These are phyloP conservation scores for Myotis findleyi DNA, from an alignment of 2,797 vertebrate genomes.

Conservation along the genomic window DNA sequence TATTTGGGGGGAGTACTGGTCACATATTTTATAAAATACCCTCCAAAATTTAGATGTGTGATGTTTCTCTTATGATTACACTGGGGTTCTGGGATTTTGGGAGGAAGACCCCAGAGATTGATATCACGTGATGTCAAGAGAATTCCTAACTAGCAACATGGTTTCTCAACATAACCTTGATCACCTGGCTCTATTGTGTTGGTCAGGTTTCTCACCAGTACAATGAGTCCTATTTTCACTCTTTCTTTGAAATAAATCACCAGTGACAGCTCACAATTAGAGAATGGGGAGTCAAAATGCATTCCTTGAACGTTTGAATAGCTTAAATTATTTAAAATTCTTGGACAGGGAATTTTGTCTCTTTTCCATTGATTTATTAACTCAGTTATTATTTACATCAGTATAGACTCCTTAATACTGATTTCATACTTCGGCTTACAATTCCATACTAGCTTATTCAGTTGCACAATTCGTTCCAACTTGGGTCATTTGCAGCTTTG, in stretches of 20 bases:
- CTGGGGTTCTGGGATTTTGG: too few relatives aligned
- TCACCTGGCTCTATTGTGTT: neutral
- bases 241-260: neutral
- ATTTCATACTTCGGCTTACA: neutral
- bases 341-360: neutral
- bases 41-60: neutral
- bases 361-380: neutral
- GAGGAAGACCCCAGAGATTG: neutral
- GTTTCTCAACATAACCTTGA: neutral
- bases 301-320: neutral
- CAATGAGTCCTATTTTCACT: neutral
- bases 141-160: neutral
- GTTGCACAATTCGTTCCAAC: neutral
- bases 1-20: neutral
- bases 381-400: constrained; percentile 17
- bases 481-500: neutral
- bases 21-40: neutral
- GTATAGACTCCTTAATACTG: neutral
- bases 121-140: neutral
- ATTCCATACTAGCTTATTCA: constrained; percentile 6
- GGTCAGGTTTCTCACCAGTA: neutral
- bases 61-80: neutral
- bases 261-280: neutral
- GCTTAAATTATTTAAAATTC: neutral
- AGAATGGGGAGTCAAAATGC: neutral